phyloP scores from a whole-genome alignment of 1,140 invertebrate genomes.

The Pectinophora gossypiella region DNA sequence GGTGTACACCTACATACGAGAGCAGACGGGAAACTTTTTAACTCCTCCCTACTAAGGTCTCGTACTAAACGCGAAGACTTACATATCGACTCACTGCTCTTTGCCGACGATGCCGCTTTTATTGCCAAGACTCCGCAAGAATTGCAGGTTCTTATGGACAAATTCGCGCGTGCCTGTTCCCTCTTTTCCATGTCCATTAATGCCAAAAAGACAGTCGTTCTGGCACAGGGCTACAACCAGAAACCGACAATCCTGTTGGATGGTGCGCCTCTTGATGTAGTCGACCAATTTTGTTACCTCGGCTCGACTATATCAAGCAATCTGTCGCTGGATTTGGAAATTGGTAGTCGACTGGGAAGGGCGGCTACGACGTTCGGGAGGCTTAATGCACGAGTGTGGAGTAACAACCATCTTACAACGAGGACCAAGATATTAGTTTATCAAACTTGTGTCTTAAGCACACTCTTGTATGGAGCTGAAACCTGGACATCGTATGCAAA shows the following conservation, averaged over 20 bases:
- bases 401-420: conserved; percentile 11
- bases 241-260: no score
- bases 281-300: conserved; percentile 1
- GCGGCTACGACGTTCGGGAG: conserved; percentile 11
- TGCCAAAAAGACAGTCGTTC: no score
- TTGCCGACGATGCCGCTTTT: neutral
- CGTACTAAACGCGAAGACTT: neutral
- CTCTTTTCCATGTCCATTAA: no score
- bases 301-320: neutral
- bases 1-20: neutral
- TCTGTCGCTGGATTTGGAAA: conserved; percentile 4
- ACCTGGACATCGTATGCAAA: conserved; percentile 12
- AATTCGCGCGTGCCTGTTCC: no score
- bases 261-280: conserved; percentile 4
- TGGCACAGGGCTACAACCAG: no score
- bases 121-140: neutral
- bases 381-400: conserved; percentile 5
- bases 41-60: neutral
- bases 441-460: conserved; percentile 9
- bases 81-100: neutral
- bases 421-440: conserved; percentile 14
- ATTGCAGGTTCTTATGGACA: no score
- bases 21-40: neutral
- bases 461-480: no score
- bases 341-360: conserved; percentile 10